phyloP scores from a whole-genome alignment of 2,797 vertebrate genomes.

The Erpetoichthys calabaricus region DNA sequence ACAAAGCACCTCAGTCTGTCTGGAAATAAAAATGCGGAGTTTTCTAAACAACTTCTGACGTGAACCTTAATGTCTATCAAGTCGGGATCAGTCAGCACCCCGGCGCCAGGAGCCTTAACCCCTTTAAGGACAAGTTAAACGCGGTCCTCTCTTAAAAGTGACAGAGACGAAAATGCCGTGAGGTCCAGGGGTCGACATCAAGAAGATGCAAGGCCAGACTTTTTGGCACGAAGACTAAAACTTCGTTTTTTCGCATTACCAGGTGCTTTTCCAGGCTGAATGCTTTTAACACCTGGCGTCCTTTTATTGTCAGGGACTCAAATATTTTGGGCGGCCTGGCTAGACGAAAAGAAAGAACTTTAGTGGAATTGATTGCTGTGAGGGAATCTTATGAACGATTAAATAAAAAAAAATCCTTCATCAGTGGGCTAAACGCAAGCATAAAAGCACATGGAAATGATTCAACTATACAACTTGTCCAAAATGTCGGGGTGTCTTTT shows the following conservation, averaged over 20 bases:
- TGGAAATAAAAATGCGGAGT: slow-evolving; percentile 10
- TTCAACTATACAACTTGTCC: slow-evolving; percentile 42
- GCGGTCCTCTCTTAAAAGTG: slow-evolving; percentile 16
- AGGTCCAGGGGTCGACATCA: too few species aligned
- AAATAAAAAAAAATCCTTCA: slow-evolving; percentile 20
- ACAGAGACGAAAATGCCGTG: neutral
- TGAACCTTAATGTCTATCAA: slow-evolving; percentile 41
- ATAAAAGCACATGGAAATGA: slow-evolving; percentile 44
- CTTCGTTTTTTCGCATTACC: slow-evolving; percentile 15
- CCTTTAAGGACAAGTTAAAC: slow-evolving; percentile 19
- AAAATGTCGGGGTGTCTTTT: slow-evolving; percentile 33
- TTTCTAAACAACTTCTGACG: slow-evolving; percentile 26
- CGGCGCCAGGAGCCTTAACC: slow-evolving; percentile 23
- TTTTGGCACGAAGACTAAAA: too few species aligned
- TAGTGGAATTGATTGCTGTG: slow-evolving; percentile 7
- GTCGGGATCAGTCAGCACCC: slow-evolving; percentile 32
- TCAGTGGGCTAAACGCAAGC: slow-evolving; percentile 23
- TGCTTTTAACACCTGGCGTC: slow-evolving; percentile 25
- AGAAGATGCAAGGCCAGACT: too few species aligned
- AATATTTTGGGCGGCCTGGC: slow-evolving; percentile 7
- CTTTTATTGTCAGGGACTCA: slow-evolving; percentile 10
- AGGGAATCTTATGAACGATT: slow-evolving; percentile 8
- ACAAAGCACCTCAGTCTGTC: slow-evolving; percentile 9
- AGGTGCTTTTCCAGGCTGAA: slow-evolving; percentile 22
- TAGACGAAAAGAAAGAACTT: neutral